Evolutionary conservation across 2,113 vertebrate genomes (phyloP).

Genomic region (Charina bottae): DNA sequence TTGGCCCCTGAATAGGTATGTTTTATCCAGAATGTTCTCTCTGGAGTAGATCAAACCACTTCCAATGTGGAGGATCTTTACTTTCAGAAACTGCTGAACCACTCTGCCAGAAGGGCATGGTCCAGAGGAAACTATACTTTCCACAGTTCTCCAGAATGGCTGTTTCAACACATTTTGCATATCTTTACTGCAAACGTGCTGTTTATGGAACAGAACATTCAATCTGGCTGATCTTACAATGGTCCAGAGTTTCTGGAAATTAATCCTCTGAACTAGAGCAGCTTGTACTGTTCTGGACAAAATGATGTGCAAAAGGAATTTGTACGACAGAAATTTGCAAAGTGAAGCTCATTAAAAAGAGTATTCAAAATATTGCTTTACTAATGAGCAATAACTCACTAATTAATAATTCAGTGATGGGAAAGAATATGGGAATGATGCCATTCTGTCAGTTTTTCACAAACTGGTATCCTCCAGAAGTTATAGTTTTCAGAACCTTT

Average conservation of each 20-base stretch:
- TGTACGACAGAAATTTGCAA: not conserved
- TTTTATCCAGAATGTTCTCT: not conserved
- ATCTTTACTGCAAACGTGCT: not conserved
- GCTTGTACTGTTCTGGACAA: not conserved
- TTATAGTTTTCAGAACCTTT: not conserved
- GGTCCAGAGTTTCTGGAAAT: not conserved
- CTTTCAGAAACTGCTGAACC: too few relatives aligned
- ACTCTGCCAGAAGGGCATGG: too few relatives aligned
- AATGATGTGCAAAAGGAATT: not conserved
- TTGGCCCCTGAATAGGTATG: not conserved
- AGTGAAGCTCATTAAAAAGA: not conserved
- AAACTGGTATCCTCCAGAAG: not conserved
- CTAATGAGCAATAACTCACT: not conserved
- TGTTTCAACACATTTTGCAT: not conserved
- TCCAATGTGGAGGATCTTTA: too few relatives aligned
- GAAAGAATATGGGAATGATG: not conserved
- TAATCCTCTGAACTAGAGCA: not conserved
- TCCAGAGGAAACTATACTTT: not conserved
- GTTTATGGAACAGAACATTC: not conserved
- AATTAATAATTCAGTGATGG: not conserved
- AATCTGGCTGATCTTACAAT: not conserved
- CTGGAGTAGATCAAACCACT: not conserved
- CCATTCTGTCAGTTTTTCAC: not conserved
- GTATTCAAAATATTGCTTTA: not conserved
- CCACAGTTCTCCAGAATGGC: not conserved